A percentile compares a stretch with the other conserved stretches of the same genome.
Evolutionary conservation across 1,140 invertebrate species (phyloP).

Genomic region (Drosophila lowei): DNA sequence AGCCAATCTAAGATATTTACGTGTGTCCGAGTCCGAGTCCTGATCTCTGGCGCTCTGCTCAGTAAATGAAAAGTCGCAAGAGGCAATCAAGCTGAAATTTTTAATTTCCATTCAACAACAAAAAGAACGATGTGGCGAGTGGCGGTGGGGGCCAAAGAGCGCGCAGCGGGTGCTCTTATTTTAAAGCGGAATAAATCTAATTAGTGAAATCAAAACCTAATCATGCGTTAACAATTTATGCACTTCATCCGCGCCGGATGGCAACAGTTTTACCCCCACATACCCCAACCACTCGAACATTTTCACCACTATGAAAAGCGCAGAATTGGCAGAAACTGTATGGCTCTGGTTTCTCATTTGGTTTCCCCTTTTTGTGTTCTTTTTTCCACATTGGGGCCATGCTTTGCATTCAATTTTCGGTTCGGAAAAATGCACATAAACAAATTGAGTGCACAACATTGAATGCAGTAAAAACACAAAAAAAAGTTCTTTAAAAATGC

Average conservation of each 20-base stretch:
- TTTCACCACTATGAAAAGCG: constrained; percentile 72
- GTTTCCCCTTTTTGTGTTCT: constrained; percentile 10
- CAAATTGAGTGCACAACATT: constrained; percentile 73
- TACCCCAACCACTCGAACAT: constrained; percentile 24
- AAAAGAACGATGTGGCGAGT: neutral
- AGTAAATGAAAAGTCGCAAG: neutral
- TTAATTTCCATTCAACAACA: constrained; percentile 68
- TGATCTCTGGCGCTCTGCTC: constrained; percentile 7
- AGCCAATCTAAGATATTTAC: constrained; percentile 60
- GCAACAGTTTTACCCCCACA: constrained; percentile 28
- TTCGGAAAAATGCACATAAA: constrained; percentile 57
- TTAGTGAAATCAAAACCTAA: constrained; percentile 80
- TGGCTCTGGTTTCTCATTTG: constrained; percentile 9
- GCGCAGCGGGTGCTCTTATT: constrained; percentile 36
- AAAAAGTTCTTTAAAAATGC: constrained; percentile 9
- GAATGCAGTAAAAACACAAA: constrained; percentile 48
- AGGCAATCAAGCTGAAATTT: constrained; percentile 73
- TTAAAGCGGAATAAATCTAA: constrained; percentile 80
- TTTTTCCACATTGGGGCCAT: constrained; percentile 20
- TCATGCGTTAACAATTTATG: constrained; percentile 81
- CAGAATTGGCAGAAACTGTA: constrained; percentile 65
- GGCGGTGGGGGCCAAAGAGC: neutral
- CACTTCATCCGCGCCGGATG: constrained; percentile 59
- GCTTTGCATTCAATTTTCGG: constrained; percentile 71
- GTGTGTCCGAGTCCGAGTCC: neutral